phyloP scores from a whole-genome alignment of 2,797 vertebrate species.

The Mormyrops boulengeri region DNA sequence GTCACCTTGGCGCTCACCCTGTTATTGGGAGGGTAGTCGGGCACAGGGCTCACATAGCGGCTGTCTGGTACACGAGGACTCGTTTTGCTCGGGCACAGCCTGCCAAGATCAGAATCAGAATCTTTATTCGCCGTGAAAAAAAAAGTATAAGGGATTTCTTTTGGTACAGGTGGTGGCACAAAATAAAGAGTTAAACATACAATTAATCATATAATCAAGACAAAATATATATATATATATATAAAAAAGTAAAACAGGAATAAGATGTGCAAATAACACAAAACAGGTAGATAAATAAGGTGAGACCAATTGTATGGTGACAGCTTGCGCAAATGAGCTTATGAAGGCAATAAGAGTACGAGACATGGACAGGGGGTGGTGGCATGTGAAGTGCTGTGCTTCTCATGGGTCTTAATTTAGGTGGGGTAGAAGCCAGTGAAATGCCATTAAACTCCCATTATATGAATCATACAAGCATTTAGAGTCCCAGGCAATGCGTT shows the following conservation, averaged over 20 bases:
- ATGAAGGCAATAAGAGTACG: neutral
- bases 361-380: neutral
- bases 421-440: neutral
- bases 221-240: neutral
- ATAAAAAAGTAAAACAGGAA: neutral
- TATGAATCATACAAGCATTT: neutral
- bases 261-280: neutral
- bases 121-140: neutral
- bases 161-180: neutral
- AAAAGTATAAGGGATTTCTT: neutral
- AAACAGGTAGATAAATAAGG: neutral
- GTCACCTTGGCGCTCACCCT: constrained; percentile 68
- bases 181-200: neutral
- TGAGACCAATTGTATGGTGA: neutral
- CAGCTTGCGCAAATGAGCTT: neutral
- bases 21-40: constrained; percentile 70
- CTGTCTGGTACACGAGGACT: constrained; percentile 58
- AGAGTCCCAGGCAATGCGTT: neutral
- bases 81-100: constrained; percentile 69
- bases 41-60: constrained; percentile 63
- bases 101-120: constrained; percentile 38
- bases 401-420: neutral
- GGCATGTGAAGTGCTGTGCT: neutral
- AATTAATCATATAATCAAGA: neutral
- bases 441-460: neutral